A percentile compares a stretch with the other conserved stretches of the same genome.
phyloP scores from a whole-genome alignment of 2,797 vertebrate genomes.

The Steatocranus sp. region DNA sequence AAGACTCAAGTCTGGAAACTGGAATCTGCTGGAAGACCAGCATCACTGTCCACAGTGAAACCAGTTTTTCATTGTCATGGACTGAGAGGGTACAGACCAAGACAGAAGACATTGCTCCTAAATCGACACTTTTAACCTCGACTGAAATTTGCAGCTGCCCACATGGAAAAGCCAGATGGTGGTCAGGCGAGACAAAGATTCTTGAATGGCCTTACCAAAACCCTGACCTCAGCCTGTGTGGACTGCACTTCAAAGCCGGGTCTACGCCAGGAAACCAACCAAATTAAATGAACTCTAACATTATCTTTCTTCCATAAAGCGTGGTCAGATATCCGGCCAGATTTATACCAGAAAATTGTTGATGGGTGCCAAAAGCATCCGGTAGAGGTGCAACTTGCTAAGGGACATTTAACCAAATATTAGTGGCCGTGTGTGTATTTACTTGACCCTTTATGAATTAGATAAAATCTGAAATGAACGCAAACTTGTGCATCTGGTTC shows the following conservation, averaged over 20 bases:
- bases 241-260: not conserved
- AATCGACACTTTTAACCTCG: not conserved
- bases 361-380: not conserved
- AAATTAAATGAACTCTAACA: not conserved
- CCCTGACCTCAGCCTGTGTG: not conserved
- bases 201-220: not conserved
- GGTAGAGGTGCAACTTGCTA: not conserved
- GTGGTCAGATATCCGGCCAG: not conserved
- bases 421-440: not conserved
- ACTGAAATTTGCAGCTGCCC: not conserved
- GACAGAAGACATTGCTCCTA: not conserved
- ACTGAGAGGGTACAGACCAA: not conserved
- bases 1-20: not conserved
- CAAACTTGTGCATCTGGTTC: not conserved
- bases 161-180: not conserved
- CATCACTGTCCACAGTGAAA: not conserved
- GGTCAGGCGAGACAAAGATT: not conserved
- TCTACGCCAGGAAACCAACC: not conserved
- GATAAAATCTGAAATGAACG: not conserved
- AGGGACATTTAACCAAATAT: not conserved
- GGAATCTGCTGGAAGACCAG: not conserved
- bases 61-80: not conserved
- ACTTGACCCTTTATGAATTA: not conserved
- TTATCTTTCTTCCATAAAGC: not conserved
- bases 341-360: not conserved